Base-by-base conservation (phyloP, 2,888 invertebrate species). In the Dicyrtoma fusca region DNA sequence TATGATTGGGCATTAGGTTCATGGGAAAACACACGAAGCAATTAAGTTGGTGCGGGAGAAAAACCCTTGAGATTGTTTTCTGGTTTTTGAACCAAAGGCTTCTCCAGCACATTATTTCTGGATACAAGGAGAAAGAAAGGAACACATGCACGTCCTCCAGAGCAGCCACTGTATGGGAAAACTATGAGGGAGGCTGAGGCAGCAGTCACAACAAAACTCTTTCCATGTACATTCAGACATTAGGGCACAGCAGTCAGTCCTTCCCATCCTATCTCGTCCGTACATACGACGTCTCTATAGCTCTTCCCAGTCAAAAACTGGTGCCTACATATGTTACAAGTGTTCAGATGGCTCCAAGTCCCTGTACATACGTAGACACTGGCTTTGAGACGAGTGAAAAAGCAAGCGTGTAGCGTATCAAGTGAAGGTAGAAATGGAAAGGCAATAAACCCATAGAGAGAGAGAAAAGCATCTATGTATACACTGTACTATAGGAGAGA, bases 21-120 rank as follows among this genome's bases (percentile, higher is more conserved):
- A 69, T 69, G 69, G 69, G 69, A 69, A 73, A 65, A 69, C 64
- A 69, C 64, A 64, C 26, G 61, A 49, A 69, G 69, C 69, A 73
- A 73, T 73, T 73, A 73, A 65, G 73, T 34, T 64, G 45, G 64
- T 64, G 73, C 13, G 45, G 25, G 55, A 57, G 55, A 66, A 70
- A 70, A 61, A 23, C 73, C 73, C 73, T 62, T 59, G 73, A 73
- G 73, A 73, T 61, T 69, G 21, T 64, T 59, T 55, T 49, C 19
- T 47, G 68, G 34, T 44, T 63, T 61, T 63, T 49, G 49, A 63
- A 44, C 44, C 62, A 63, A 53, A 8, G 53, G 2, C 2, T 10
- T n/a, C 19, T 53, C 34, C 19, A 53, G 21, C 53, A 53, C 53
- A 53, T 53, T 53, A 53, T 53, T 10, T 53, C 19, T 53, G 19